These are phyloP conservation scores for Melozone crissalis DNA, from an alignment of 2,113 vertebrate species.

Conservation along the genomic window DNA sequence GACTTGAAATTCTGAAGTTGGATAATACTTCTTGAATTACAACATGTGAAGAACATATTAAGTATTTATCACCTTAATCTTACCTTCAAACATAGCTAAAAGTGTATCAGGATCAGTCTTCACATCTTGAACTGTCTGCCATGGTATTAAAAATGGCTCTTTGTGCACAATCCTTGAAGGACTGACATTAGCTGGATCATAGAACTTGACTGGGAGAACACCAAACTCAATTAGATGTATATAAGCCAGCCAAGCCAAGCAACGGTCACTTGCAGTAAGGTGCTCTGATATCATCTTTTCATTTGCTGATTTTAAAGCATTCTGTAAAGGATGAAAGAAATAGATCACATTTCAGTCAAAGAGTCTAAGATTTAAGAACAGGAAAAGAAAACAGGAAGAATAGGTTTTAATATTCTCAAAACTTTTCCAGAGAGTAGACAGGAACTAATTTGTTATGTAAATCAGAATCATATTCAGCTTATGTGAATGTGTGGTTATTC, in stretches of 20 bases:
- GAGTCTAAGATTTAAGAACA: not conserved
- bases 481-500: not conserved
- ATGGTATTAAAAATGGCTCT: conserved; percentile 87
- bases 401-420: not conserved
- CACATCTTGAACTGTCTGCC: conserved; percentile 80
- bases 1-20: not conserved
- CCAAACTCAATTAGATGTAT: conserved; percentile 92
- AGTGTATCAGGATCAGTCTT: conserved; percentile 81
- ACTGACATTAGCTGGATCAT: conserved; percentile 82
- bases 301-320: conserved; percentile 79
- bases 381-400: not conserved
- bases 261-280: conserved; percentile 80
- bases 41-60: not conserved
- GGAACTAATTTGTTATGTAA: not conserved
- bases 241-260: conserved; percentile 90
- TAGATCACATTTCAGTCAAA: not conserved
- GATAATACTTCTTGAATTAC: not conserved
- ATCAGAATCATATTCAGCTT: not conserved
- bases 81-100: conserved; percentile 88
- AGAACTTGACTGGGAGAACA: conserved; percentile 83
- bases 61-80: not conserved
- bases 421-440: not conserved
- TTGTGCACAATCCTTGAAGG: conserved; percentile 86
- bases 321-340: conserved; percentile 74
- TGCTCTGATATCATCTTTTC: conserved; percentile 65